Evolutionary conservation across 2,888 invertebrate genomes (phyloP), one percentile per base, ranked within the genome.

Genomic region (Lepetodrilus schrolli): DNA sequence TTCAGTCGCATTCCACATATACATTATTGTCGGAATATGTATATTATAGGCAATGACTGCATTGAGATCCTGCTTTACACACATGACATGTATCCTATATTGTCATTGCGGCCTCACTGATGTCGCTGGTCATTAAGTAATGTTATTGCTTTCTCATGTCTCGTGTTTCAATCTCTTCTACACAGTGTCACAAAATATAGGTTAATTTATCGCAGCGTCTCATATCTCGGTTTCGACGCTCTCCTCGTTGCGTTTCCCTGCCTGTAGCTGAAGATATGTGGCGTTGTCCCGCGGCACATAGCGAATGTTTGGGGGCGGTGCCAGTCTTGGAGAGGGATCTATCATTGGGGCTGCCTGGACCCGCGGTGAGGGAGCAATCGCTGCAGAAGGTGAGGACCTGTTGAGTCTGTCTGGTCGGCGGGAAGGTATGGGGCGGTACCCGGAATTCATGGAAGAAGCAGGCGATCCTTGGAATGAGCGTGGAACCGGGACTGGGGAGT

Each of bases 171-270:
- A n/a, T n/a, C n/a, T n/a, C n/a, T n/a, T n/a, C n/a, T n/a, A n/a
- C n/a, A n/a, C n/a, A n/a, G n/a, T n/a, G n/a, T n/a, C n/a, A n/a
- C n/a, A n/a, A n/a, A n/a, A n/a, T n/a, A n/a, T n/a, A n/a, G n/a
- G n/a, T n/a, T n/a, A n/a, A n/a, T n/a, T n/a, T n/a, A n/a, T n/a
- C n/a, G n/a, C n/a, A n/a, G n/a, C n/a, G n/a, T n/a, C n/a, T n/a
- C n/a, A 80, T 34, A 80, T 80, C 43, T 80, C 80, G 13, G 80
- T 80, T 65, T 80, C 80, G 21, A 80, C 66, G 23, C 77, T 34
- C 10, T 74, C 74, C 43, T 72, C 30, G 47, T 49, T 71, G n/a
- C 23, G 47, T 5, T 23, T n/a, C 21, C 66, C 50, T 73, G 73
- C 36, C 71, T 75, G 37, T 48, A 43, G 38, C 26, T 68, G 38